Base-by-base conservation (phyloP, 2,797 vertebrate species). In the Labroides dimidiatus region DNA sequence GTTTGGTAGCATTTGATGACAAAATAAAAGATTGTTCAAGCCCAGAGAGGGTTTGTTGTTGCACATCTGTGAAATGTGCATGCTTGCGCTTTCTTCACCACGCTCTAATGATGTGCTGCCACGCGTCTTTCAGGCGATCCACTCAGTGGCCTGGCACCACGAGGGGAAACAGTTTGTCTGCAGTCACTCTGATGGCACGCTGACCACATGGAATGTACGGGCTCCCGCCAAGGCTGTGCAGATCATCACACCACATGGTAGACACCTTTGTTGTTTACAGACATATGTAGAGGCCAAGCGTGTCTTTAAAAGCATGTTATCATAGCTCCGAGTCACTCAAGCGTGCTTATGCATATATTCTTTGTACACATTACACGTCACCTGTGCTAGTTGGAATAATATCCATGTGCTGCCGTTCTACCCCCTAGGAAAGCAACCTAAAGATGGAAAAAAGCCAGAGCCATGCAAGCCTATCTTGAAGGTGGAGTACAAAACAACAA, bases 161-260 rank as follows among this genome's bases (percentile, higher is more conserved):
- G 98, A 99, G 93, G 98, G 98, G 58, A 99, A 99, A 77, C 98
- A 98, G 75, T 99, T 99, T 86, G 94, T 98, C 77, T 99, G 98
- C 89, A 99, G 98, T 92, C 98, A 99, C 92, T 99, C 98, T 21
- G 98, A 99, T 87, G 98, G 98, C 73, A 97, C 96, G 54, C 92
- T 99, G 93, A 99, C 97, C 86, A 96, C 96, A 89, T 99, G 98
- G 98, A 98, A 96, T 89, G 88, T 99, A 91, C 95, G 95, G 78
- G 94, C 93, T 69, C 95, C 96, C 50, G 87, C 95, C 76, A 99
- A 97, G 87, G 93, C 96, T 63, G 90, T 93, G 50, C 97, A 98
- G 93, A 99, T 96, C 88, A 97, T 97, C 94, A 98, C 96, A 42
- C 98, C 98, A 64, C 98, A 99, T 14, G 98, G 98, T 99, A 95